Conservation (phyloP, 2,113 vertebrate species). For the Prionailurus viverrinus region DNA sequence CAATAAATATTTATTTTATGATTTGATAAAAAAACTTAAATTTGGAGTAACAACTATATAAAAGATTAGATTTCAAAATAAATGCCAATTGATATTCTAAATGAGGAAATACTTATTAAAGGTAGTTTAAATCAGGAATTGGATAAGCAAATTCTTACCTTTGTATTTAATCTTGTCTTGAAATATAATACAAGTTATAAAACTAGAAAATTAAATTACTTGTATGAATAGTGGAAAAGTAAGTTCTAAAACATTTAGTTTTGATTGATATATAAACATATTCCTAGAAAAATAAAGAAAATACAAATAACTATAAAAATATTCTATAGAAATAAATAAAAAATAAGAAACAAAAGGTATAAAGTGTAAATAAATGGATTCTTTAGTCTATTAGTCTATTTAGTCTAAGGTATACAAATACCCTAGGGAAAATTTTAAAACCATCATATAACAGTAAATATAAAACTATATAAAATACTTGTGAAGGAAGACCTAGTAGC, state of each 20-base stretch:
- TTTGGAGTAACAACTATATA: neutral
- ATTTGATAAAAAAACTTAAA: neutral
- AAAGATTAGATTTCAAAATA: neutral
- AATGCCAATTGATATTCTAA: neutral
- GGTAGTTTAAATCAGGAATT: neutral
- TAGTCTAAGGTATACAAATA: neutral
- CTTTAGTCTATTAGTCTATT: neutral
- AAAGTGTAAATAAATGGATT: neutral
- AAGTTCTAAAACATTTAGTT: neutral
- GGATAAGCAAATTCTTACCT: neutral
- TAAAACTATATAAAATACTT: neutral
- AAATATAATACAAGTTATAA: neutral
- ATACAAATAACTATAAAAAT: neutral
- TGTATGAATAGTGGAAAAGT: neutral
- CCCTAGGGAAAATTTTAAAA: neutral
- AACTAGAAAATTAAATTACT: neutral
- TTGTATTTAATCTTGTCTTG: neutral
- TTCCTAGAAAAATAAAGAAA: neutral
- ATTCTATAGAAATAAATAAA: neutral
- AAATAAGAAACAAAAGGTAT: neutral
- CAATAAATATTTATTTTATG: neutral
- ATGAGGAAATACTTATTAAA: neutral
- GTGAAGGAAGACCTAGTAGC: neutral
- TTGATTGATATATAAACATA: neutral
- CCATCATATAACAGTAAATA: neutral